Conservation (phyloP, 2,797 vertebrate genomes). For the Lepus townsendii region DNA sequence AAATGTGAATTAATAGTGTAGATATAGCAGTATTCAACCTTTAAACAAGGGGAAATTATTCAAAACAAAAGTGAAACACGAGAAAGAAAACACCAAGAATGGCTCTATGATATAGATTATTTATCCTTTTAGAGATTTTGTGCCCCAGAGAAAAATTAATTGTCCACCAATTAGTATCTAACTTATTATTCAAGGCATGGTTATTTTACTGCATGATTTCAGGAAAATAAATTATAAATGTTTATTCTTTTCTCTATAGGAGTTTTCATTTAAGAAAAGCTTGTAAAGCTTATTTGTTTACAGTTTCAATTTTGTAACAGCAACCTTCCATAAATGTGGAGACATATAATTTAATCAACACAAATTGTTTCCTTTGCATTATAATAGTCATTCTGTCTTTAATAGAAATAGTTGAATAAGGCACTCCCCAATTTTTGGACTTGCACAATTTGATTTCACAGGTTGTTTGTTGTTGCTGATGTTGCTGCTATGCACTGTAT, state of each 20-base stretch:
- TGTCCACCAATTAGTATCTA: background rate
- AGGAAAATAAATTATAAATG: background rate
- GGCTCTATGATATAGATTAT: background rate
- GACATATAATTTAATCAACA: background rate
- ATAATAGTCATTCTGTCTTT: background rate
- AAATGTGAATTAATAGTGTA: background rate
- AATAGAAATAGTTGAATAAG: background rate
- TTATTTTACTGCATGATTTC: background rate
- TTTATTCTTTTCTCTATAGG: background rate
- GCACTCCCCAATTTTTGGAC: accelerated
- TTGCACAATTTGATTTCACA: background rate
- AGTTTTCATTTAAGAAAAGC: background rate
- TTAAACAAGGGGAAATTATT: background rate
- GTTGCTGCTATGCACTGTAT: background rate
- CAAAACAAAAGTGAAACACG: background rate
- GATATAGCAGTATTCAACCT: background rate
- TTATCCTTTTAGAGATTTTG: background rate
- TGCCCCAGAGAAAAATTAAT: background rate
- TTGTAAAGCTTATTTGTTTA: background rate
- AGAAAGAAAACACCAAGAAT: background rate
- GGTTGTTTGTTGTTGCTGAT: background rate
- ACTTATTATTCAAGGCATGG: background rate
- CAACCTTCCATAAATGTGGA: background rate
- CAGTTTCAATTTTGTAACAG: background rate
- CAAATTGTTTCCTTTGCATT: background rate